Base-by-base conservation (phyloP, 2,113 vertebrate species). In the Corynorhinus townsendii region DNA sequence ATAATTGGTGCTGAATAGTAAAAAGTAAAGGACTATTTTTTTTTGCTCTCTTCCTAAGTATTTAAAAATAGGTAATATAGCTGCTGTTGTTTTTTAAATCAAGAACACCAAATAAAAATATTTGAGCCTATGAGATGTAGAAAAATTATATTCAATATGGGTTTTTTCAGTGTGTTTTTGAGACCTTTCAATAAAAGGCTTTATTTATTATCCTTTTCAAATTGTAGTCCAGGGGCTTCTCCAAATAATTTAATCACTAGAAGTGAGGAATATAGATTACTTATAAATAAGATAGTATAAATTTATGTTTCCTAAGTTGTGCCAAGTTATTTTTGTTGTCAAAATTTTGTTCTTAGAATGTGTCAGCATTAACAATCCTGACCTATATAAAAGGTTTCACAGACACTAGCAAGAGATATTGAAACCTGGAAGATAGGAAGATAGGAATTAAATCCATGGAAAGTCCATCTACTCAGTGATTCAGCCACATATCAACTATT, bases 391-490 rank as follows among this genome's bases (percentile, higher is more conserved):
- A 75, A 89, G 66, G 94, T 89, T 94, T 75, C 22, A 10, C 28
- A 47, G 69, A 86, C 7, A 33, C 66, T 72, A 62, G 22, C n/a
- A 91, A 84, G 64, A 93, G 56, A 68, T 95, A 87, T 0, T 76
- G 80, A 97, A 94, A 97, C 80, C 59, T 81, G 81, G 4, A 79
- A 43, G 73, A 71, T 87, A 49, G 45, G 75, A 93, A 93, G 88
- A 38, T 86, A 66, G 86, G 75, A 96, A 84, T 96, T 89, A 75
- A 93, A 86, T 95, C 35, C 38, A 43, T 89, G 75, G 93, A 95
- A 96, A 96, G n/a, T 95, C 47, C 38, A 24, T 71, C 75, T 81
- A 26, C 83, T 97, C 77, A 75, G 12, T 92, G 66, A 96, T 68
- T 89, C 26, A 87, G 22, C 82, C 20, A 83, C 54, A n/a, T 95